Conservation (phyloP, 2,888 invertebrate species). For the Euclidia mi region DNA sequence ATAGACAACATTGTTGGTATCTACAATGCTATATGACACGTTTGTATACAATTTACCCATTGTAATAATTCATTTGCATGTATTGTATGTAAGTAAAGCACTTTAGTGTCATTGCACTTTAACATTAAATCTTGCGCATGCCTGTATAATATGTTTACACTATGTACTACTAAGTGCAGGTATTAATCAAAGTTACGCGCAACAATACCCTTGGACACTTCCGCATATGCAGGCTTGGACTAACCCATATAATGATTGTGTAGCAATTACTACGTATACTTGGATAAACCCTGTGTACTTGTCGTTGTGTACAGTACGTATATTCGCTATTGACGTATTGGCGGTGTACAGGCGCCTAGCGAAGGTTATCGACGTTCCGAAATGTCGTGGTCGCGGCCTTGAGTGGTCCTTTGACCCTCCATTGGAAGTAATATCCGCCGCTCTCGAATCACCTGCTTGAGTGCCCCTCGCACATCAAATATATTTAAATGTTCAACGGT, state of each 20-base stretch:
- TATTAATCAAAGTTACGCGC: constrained; percentile 23
- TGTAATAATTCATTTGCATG: constrained; percentile 27
- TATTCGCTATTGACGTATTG: constrained; percentile 32
- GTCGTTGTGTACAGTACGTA: constrained; percentile 18
- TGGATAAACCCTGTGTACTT: constrained; percentile 20
- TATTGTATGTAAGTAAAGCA: constrained; percentile 36
- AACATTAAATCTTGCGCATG: constrained; percentile 38
- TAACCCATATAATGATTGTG: constrained; percentile 16
- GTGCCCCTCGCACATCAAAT: constrained; percentile 68
- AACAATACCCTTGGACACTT: constrained; percentile 30
- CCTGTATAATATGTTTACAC: not conserved
- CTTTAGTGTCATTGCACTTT: constrained; percentile 41
- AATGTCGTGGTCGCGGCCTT: constrained; percentile 81
- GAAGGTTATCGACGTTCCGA: constrained; percentile 77
- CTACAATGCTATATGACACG: constrained; percentile 35
- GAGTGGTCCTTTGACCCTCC: constrained; percentile 84
- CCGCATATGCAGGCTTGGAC: constrained; percentile 19
- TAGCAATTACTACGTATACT: constrained; percentile 12
- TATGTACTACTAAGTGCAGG: constrained; percentile 7
- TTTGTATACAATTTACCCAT: constrained; percentile 34
- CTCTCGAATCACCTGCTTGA: constrained; percentile 77
- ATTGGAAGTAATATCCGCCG: constrained; percentile 72
- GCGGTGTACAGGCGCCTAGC: constrained; percentile 66
- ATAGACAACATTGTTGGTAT: constrained; percentile 33
- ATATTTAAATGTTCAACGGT: constrained; percentile 58